phyloP scores from a whole-genome alignment of 2,113 vertebrate genomes.

The Corythoichthys intestinalis region DNA sequence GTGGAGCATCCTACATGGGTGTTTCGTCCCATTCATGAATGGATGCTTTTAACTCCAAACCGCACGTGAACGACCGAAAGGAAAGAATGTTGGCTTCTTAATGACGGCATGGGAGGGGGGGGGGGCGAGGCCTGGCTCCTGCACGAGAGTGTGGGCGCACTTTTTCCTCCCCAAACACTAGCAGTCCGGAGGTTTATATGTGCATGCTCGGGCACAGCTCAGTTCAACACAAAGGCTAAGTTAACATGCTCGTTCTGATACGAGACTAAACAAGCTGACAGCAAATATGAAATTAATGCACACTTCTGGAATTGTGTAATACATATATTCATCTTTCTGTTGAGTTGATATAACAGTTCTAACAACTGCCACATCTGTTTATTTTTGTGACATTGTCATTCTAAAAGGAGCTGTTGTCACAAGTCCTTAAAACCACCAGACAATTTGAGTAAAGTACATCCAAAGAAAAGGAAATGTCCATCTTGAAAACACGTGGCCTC shows the following conservation, averaged over 20 bases:
- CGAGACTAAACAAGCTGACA: constrained; percentile 45
- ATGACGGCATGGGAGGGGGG: constrained; percentile 28
- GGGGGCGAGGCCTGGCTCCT: constrained; percentile 31
- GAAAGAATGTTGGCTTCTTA: constrained; percentile 56
- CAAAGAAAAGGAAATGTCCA: background rate
- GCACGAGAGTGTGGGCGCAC: constrained; percentile 24
- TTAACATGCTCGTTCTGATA: constrained; percentile 30
- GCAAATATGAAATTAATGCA: constrained; percentile 3
- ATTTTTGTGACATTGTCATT: background rate
- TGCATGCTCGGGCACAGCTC: constrained; percentile 13
- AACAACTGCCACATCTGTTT: background rate
- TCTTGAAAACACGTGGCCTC: constrained; percentile 21
- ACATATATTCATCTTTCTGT: background rate
- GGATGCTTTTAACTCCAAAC: constrained; percentile 63
- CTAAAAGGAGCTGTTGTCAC: background rate
- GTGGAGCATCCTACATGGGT: constrained; percentile 62
- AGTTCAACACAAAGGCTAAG: constrained; percentile 42
- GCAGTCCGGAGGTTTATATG: constrained; percentile 1
- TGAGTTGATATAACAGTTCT: background rate
- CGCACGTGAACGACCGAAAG: constrained; percentile 51
- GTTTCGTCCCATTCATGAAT: constrained; percentile 59
- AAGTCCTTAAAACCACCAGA: background rate
- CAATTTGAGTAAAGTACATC: constrained; percentile 6
- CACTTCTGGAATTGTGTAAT: background rate
- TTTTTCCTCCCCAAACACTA: constrained; percentile 40